Base-by-base conservation (phyloP, 2,888 invertebrate species). In the Idaea aversata region DNA sequence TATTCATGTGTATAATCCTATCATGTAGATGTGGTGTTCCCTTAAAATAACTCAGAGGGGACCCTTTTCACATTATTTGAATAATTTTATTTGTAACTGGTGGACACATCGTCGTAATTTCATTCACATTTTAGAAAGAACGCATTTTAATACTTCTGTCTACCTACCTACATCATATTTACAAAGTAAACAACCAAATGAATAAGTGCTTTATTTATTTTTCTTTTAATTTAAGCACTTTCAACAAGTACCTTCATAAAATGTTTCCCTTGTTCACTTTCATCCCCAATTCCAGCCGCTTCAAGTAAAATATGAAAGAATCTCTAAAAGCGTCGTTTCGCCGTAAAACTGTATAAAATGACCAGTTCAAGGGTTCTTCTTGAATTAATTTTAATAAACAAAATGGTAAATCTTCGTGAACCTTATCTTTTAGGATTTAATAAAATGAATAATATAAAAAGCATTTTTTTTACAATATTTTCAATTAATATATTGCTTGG, bases 41-140 rank as follows among this genome's bases (percentile, higher is more conserved):
- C 47, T 47, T 13, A 47, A 47, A 47, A 47, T 47, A 47, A 47
- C 47, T 7, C 47, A 13, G 13, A 47, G 47, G 4, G 47, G 13
- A 47, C 47, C 47, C 47, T 47, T 47, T 47, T 47, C 47, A 47
- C 47, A 47, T 47, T 47, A 47, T 47, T 47, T 47, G 47, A 47
- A 47, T 47, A 47, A 47, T 47, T 47, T 47, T 47, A 47, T 47
- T 47, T 7, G 47, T 47, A 5, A 47, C 47, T 4, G 47, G 13
- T 7, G 47, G 47, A 47, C 47, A 47, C 47, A 47, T 47, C 47
- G 47, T 10, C 47, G 47, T 47, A 47, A 47, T 47, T 47, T 47
- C 47, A 47, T 47, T 47, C 13, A 13, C 47, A 47, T 47, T 47
- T 47, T 47, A 47, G 13, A 47, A 47, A 47, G 47, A 47, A 47